A percentile compares a stretch with the other conserved stretches of the same genome.
These are phyloP conservation scores for Lasioglossum albipes DNA, from an alignment of 1,140 invertebrate genomes.

Conservation along the genomic window DNA sequence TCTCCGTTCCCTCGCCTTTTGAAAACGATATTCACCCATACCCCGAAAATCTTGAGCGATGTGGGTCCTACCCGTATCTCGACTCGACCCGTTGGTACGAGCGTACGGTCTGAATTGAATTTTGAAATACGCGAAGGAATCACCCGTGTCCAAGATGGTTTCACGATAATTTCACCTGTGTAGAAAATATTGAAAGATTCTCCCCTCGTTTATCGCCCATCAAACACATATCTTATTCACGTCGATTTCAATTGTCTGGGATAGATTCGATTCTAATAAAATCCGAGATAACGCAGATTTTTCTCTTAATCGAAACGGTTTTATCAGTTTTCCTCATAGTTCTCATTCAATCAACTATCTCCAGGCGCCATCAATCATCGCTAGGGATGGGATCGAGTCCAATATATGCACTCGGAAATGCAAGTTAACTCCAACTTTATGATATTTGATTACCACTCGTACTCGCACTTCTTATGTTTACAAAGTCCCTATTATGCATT, in stretches of 20 bases:
- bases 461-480: too few relatives aligned
- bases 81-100: too few relatives aligned
- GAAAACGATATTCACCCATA: neutral
- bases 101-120: neutral
- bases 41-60: constrained; percentile 18
- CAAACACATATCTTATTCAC: neutral
- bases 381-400: neutral
- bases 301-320: neutral
- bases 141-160: neutral
- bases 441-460: too few relatives aligned
- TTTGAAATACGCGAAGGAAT: neutral
- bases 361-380: neutral
- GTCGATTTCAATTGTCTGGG: neutral
- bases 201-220: neutral
- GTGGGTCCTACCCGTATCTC: constrained; percentile 34
- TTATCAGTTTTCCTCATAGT: neutral
- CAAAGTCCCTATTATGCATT: too few relatives aligned
- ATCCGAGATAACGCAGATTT: neutral
- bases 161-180: neutral
- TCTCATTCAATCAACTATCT: neutral
- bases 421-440: too few relatives aligned
- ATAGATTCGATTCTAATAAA: neutral
- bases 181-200: neutral
- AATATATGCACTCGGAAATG: too few relatives aligned
- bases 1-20: neutral